These are phyloP conservation scores for Mimumesa dahlbomi DNA, from an alignment of 2,888 invertebrate species.

Conservation along the genomic window DNA sequence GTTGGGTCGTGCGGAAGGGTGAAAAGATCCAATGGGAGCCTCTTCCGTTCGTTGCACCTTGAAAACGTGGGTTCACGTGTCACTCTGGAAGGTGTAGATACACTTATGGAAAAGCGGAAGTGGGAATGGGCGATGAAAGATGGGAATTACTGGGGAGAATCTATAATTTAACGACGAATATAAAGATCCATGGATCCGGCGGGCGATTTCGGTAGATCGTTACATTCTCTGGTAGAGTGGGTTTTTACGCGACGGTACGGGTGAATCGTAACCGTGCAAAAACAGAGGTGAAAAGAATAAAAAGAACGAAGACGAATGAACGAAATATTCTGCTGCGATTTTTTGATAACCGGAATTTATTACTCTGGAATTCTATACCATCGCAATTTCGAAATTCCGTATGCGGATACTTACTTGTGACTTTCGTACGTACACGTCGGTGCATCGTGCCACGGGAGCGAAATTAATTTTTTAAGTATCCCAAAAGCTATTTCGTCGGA, in stretches of 20 bases:
- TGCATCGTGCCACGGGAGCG: not conserved
- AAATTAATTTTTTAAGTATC: not conserved
- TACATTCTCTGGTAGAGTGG: too few relatives aligned
- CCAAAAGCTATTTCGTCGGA: not conserved
- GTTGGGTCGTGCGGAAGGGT: too few relatives aligned
- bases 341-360: constrained; percentile 50
- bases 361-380: not conserved
- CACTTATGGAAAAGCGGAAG: too few relatives aligned
- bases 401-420: not conserved
- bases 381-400: constrained; percentile 23
- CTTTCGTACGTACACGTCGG: not conserved
- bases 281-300: not conserved
- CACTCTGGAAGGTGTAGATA: too few relatives aligned
- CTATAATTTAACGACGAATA: too few relatives aligned
- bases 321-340: constrained; percentile 30
- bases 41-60: too few relatives aligned
- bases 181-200: too few relatives aligned
- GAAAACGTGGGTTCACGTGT: too few relatives aligned
- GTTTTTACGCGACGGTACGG: not conserved
- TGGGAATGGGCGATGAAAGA: too few relatives aligned
- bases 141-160: too few relatives aligned
- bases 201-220: not conserved
- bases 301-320: not conserved
- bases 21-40: too few relatives aligned
- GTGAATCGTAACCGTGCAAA: not conserved